These are phyloP conservation scores for Psammodynastes pulverulentus DNA, from an alignment of 2,113 vertebrate genomes.

Conservation along the genomic window DNA sequence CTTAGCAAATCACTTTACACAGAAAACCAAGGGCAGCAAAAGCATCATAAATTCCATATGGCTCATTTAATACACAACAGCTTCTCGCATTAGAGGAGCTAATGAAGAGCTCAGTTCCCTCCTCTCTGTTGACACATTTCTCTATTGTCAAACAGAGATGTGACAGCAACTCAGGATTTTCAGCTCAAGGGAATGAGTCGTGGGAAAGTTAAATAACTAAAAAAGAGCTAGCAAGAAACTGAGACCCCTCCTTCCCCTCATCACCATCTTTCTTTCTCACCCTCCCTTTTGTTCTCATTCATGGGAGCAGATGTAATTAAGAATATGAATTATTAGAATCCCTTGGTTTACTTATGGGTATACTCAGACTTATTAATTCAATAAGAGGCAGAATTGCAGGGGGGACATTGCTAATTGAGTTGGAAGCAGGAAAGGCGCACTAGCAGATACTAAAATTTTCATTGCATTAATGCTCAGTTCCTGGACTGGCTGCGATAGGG, in stretches of 20 bases:
- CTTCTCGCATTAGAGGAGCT: constrained; percentile 84
- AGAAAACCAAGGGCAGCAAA: constrained; percentile 98
- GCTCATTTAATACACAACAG: constrained; percentile 98
- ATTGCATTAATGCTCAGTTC: constrained; percentile 33
- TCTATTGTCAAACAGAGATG: constrained; percentile 89
- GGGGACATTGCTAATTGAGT: constrained; percentile 73
- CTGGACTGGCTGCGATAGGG: not conserved
- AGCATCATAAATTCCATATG: constrained; percentile 99
- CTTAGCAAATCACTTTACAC: constrained; percentile 99
- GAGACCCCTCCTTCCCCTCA: not conserved
- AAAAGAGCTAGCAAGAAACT: constrained; percentile 60
- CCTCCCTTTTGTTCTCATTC: constrained; percentile 66
- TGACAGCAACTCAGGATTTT: constrained; percentile 81
- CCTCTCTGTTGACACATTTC: constrained; percentile 97
- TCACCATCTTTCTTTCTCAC: constrained; percentile 46
- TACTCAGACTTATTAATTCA: constrained; percentile 75
- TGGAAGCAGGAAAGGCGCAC: constrained; percentile 52
- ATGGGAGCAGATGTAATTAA: constrained; percentile 75
- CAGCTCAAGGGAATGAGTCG: constrained; percentile 81
- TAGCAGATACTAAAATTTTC: constrained; percentile 37
- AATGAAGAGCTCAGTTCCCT: constrained; percentile 78
- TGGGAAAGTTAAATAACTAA: constrained; percentile 99
- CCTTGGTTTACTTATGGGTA: constrained; percentile 74
- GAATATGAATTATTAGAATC: constrained; percentile 79
- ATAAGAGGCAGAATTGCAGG: constrained; percentile 65